Percentiles rank a stretch among this genome's conserved stretches.
Evolutionary conservation across 2,797 vertebrate genomes (phyloP).

Genomic region (Cichlasoma orientale): DNA sequence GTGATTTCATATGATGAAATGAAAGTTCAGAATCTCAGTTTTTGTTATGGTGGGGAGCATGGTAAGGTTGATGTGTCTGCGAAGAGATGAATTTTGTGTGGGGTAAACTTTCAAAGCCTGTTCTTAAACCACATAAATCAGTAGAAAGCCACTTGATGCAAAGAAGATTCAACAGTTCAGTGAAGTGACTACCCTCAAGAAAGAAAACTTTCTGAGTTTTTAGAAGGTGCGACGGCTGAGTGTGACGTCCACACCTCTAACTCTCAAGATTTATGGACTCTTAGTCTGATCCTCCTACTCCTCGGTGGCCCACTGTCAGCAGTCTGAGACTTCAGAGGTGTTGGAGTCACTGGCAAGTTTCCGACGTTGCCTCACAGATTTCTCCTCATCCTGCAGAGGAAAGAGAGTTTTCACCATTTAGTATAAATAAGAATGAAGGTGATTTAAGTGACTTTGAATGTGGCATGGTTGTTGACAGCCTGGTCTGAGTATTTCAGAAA

Average conservation of each 20-base stretch:
- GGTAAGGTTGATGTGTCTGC: not conserved
- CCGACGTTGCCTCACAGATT: slow-evolving; percentile 78
- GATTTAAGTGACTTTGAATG: too few species aligned
- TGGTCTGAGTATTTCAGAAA: too few species aligned
- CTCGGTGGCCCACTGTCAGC: slow-evolving; percentile 64
- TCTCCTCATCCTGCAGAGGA: slow-evolving; percentile 79
- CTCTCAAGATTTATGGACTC: slow-evolving; percentile 17
- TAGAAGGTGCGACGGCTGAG: slow-evolving; percentile 12
- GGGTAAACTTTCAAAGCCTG: not conserved
- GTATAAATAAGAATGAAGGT: too few species aligned
- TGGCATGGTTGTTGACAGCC: too few species aligned
- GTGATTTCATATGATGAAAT: not conserved
- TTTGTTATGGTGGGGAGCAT: slow-evolving; percentile 10
- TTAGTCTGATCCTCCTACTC: slow-evolving; percentile 10
- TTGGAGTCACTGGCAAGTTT: slow-evolving; percentile 76
- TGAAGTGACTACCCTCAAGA: slow-evolving; percentile 15
- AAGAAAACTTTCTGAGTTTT: slow-evolving; percentile 23
- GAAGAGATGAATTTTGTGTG: not conserved
- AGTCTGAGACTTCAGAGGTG: slow-evolving; percentile 81
- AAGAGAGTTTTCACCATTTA: not conserved
- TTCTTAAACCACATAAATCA: not conserved
- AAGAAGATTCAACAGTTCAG: slow-evolving; percentile 8
- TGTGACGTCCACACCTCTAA: not conserved
- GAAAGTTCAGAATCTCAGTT: slow-evolving; percentile 7
- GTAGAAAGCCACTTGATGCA: slow-evolving; percentile 21